These are phyloP conservation scores for Corythornis madagascariensis DNA, from an alignment of 2,113 vertebrate species.

Conservation along the genomic window DNA sequence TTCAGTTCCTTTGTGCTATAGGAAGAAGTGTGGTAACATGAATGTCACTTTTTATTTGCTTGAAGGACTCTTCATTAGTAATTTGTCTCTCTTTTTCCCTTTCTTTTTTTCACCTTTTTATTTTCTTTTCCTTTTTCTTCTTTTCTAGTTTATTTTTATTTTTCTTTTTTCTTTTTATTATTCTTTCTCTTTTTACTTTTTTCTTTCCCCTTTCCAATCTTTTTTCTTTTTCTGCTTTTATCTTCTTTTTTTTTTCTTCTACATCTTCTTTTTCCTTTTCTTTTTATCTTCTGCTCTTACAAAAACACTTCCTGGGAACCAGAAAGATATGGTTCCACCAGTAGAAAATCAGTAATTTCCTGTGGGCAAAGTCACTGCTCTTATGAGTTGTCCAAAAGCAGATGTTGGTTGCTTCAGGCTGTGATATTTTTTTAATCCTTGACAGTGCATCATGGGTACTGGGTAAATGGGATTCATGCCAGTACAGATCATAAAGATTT, in stretches of 20 bases:
- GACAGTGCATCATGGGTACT: neutral
- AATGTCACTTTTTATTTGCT: neutral
- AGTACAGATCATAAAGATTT: neutral
- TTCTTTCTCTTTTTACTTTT: too few relatives aligned
- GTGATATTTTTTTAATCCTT: neutral
- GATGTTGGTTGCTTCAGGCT: constrained; percentile 31
- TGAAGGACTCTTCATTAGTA: neutral
- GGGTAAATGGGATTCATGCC: neutral
- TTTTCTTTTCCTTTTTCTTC: neutral
- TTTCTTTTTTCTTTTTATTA: too few relatives aligned
- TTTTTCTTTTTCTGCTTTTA: too few relatives aligned
- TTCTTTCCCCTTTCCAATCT: too few relatives aligned
- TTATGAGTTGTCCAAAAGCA: constrained; percentile 4
- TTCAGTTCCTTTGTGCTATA: neutral
- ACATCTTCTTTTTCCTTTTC: neutral
- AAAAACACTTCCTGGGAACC: neutral
- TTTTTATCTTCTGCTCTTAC: neutral
- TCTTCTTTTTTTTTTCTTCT: neutral
- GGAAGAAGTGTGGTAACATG: neutral
- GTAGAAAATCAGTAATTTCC: neutral
- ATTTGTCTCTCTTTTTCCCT: neutral
- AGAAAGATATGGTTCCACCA: neutral
- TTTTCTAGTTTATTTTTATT: neutral
- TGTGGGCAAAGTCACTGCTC: neutral
- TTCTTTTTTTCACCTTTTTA: rapidly evolving